These are phyloP conservation scores for Bhutanitis thaidina DNA, from an alignment of 2,888 invertebrate species.

Conservation along the genomic window DNA sequence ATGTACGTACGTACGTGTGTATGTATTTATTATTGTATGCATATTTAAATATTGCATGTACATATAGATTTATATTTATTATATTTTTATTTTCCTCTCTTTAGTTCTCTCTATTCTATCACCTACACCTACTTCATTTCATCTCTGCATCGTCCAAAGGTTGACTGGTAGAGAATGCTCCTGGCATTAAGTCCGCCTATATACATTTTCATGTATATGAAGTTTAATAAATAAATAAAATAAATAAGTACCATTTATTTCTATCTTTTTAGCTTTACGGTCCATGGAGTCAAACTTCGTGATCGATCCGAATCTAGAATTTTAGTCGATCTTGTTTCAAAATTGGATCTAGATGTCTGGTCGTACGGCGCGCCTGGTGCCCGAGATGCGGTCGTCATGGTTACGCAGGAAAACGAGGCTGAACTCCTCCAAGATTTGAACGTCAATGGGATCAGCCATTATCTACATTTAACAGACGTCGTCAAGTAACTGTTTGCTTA, in stretches of 20 bases:
- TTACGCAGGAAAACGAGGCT: constrained; percentile 26
- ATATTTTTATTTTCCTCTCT: too few species aligned
- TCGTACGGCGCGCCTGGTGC: constrained; percentile 29
- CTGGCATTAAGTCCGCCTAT: too few species aligned
- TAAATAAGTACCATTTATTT: neutral
- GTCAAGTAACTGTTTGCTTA: constrained; percentile 27
- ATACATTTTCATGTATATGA: too few species aligned
- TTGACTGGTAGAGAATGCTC: too few species aligned
- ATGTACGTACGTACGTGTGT: too few species aligned
- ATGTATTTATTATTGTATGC: too few species aligned
- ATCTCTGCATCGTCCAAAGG: too few species aligned
- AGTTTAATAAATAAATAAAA: too few species aligned
- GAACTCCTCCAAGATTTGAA: constrained; percentile 28
- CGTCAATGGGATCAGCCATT: constrained; percentile 27
- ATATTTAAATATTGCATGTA: too few species aligned
- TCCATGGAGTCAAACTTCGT: constrained; percentile 30
- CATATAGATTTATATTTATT: too few species aligned
- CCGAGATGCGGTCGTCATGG: constrained; percentile 35
- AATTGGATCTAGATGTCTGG: constrained; percentile 34
- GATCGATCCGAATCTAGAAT: constrained; percentile 25
- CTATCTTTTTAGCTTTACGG: constrained; percentile 28
- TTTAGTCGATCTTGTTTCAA: constrained; percentile 26
- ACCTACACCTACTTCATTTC: too few species aligned
- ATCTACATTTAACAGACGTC: constrained; percentile 31
- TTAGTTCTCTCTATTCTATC: too few species aligned